Conservation (phyloP, 53 echinoderm and acorn worm species). For the Temnopleurus reevesii region DNA sequence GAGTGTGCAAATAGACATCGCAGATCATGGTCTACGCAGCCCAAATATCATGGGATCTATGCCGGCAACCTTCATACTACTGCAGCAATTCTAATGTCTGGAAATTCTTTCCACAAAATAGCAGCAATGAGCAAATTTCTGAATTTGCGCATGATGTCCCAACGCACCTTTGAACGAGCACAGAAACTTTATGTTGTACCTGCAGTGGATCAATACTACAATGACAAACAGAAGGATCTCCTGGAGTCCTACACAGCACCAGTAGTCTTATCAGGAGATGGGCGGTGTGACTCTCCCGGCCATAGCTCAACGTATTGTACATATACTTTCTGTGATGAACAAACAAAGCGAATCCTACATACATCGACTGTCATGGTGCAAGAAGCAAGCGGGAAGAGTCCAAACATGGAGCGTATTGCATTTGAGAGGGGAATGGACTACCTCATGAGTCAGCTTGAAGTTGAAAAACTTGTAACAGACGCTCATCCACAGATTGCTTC, state of each 20-base stretch:
- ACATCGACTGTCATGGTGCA: slow-evolving; percentile 1
- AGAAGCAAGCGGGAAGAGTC: not conserved
- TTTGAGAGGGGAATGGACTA: slow-evolving; percentile 1
- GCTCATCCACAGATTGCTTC: not conserved
- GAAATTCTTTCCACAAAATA: not conserved
- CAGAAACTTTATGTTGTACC: slow-evolving; percentile 56
- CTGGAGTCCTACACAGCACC: too few species aligned
- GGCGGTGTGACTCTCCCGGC: too few species aligned
- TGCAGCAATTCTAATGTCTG: not conserved
- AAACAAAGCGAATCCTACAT: not conserved
- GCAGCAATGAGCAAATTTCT: slow-evolving; percentile 1
- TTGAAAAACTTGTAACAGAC: not conserved
- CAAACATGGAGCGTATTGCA: not conserved
- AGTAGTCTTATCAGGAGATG: too few species aligned
- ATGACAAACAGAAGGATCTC: not conserved
- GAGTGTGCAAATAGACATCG: not conserved
- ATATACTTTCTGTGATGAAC: not conserved
- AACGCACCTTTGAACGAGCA: not conserved
- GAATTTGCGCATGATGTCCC: not conserved
- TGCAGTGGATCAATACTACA: slow-evolving; percentile 21
- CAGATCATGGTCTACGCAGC: not conserved
- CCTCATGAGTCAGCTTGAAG: not conserved
- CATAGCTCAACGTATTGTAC: too few species aligned
- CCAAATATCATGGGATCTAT: not conserved
- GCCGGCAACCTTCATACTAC: not conserved